phyloP scores from a whole-genome alignment of 2,797 vertebrate species.

The Megalops cyprinoides region DNA sequence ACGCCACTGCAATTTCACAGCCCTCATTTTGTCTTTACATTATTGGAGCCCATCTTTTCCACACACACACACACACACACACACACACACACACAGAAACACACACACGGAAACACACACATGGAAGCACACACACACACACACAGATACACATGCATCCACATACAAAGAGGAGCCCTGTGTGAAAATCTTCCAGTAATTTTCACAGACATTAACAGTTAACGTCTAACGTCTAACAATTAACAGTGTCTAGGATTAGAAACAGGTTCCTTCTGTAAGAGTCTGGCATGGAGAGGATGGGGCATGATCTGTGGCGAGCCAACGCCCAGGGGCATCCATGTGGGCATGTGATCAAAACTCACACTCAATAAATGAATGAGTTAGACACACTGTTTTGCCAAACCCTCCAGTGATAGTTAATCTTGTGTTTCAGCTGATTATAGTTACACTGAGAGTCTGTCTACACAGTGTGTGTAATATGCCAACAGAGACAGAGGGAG shows the following conservation, averaged over 20 bases:
- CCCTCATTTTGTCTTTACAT: not conserved
- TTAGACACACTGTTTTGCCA: not conserved
- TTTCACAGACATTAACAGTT: not conserved
- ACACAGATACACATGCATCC: not conserved
- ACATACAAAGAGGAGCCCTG: no score
- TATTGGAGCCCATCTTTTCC: not conserved
- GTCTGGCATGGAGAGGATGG: not conserved
- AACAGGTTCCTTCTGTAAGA: not conserved
- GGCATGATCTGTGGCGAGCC: not conserved
- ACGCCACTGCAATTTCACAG: not conserved
- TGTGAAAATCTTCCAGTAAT: no score
- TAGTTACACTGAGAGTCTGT: not conserved
- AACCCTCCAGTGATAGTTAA: not conserved
- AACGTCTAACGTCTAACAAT: no score
- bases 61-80: not conserved
- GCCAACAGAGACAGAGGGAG: no score
- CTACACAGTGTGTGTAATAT: not conserved
- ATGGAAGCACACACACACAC: not conserved
- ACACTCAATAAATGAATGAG: slow-evolving; percentile 1
- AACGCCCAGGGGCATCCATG: not conserved
- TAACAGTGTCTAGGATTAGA: not conserved
- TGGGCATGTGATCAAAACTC: not conserved
- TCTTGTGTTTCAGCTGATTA: not conserved
- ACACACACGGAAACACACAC: not conserved
- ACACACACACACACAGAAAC: not conserved